A percentile compares a stretch with the other conserved stretches of the same genome.
Conservation (phyloP, 1,140 invertebrate genomes). For the Hylyphantes graminicola region DNA sequence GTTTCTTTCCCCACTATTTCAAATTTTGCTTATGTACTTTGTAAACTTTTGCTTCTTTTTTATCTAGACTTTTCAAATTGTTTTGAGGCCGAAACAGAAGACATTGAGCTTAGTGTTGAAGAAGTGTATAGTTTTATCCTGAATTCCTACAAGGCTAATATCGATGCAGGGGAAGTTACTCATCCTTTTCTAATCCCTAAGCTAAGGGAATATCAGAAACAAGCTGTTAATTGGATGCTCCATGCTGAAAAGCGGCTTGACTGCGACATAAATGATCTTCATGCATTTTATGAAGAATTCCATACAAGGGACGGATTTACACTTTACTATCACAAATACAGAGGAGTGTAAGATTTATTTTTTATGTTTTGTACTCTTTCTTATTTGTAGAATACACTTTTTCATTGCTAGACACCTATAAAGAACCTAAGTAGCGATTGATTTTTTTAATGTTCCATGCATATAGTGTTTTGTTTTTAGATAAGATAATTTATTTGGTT, state of each 20-base stretch:
- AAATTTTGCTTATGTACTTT: no score
- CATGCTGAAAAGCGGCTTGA: conserved; percentile 68
- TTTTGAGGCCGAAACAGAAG: no score
- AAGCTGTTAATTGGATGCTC: conserved; percentile 80
- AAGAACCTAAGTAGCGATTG: no score
- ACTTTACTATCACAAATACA: conserved; percentile 72
- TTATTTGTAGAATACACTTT: neutral
- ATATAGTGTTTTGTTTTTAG: no score
- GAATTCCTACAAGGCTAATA: conserved; percentile 1
- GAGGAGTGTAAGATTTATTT: conserved; percentile 67
- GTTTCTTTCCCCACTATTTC: no score
- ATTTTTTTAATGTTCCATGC: no score
- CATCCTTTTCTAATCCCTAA: conserved; percentile 67
- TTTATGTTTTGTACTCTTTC: conserved; percentile 37
- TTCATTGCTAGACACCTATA: no score
- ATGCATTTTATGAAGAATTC: conserved; percentile 38
- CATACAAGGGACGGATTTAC: conserved; percentile 1
- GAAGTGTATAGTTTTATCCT: conserved; percentile 25
- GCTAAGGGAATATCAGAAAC: conserved; percentile 76
- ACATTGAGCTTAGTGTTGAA: neutral
- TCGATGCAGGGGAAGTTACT: neutral
- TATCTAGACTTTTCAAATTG: no score
- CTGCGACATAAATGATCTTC: conserved; percentile 57
- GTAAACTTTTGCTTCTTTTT: no score
- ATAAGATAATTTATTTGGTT: no score